These are phyloP conservation scores for Sceliomorpha sp. DNA, from an alignment of 2,888 invertebrate genomes.

Conservation along the genomic window DNA sequence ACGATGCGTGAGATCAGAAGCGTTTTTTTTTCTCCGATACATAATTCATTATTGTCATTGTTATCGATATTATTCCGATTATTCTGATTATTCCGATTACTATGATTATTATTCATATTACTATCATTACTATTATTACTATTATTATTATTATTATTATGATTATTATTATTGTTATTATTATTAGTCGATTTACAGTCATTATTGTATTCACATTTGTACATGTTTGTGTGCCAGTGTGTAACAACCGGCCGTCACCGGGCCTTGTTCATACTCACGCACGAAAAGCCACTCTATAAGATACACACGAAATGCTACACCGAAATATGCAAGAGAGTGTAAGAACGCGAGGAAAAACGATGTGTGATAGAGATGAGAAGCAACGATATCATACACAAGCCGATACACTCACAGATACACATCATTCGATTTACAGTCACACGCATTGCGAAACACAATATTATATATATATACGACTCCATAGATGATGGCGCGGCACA, in stretches of 20 bases:
- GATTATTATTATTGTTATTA: too few species aligned
- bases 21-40: too few species aligned
- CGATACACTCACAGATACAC: slow-evolving; percentile 66
- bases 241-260: slow-evolving; percentile 68
- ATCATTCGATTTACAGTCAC: slow-evolving; percentile 69
- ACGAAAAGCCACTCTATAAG: slow-evolving; percentile 67
- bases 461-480: slow-evolving; percentile 81
- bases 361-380: slow-evolving; percentile 55
- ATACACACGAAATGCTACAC: slow-evolving; percentile 70
- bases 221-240: slow-evolving; percentile 72
- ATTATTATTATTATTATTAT: too few species aligned
- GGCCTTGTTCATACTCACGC: slow-evolving; percentile 69
- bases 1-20: slow-evolving; percentile 53
- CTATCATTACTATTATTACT: too few species aligned
- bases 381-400: slow-evolving; percentile 77
- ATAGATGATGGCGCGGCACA: slow-evolving; percentile 81
- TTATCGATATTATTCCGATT: too few species aligned
- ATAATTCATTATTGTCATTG: too few species aligned
- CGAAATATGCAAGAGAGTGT: slow-evolving; percentile 61
- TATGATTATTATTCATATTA: too few species aligned
- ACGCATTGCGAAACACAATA: slow-evolving; percentile 75
- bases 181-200: slow-evolving; percentile 61
- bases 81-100: too few species aligned
- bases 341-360: slow-evolving; percentile 54
- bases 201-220: slow-evolving; percentile 70